These are phyloP conservation scores for Notarius lentiginosus DNA, from an alignment of 2,113 vertebrate species.

Conservation along the genomic window DNA sequence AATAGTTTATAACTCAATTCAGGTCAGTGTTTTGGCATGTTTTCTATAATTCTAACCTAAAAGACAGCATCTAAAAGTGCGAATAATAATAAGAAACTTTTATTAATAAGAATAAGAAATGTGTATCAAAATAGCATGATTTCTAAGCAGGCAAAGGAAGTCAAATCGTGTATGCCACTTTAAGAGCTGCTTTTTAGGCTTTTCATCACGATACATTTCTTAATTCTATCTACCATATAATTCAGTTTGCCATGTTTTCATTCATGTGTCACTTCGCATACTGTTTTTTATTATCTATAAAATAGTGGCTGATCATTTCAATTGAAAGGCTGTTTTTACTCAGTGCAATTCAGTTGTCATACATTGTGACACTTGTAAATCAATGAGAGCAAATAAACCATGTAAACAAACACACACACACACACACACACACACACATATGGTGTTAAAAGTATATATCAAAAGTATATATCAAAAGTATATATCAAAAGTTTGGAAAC, in stretches of 20 bases:
- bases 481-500: too few species aligned
- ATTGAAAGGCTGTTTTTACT: not conserved
- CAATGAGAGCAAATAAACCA: not conserved
- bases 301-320: not conserved
- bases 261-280: conserved; percentile 15
- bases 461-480: too few species aligned
- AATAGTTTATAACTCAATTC: not conserved
- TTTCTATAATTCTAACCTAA: conserved; percentile 29
- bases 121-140: conserved; percentile 37
- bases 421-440: too few species aligned
- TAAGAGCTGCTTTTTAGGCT: conserved; percentile 23
- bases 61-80: conserved; percentile 16
- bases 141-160: conserved; percentile 21
- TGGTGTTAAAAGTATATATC: too few species aligned
- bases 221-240: conserved; percentile 17
- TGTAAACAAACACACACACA: not conserved
- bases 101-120: conserved; percentile 23
- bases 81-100: conserved; percentile 14
- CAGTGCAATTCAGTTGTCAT: conserved; percentile 8
- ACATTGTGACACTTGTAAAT: not conserved
- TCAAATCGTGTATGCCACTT: conserved; percentile 43
- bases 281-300: not conserved
- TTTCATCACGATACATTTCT: conserved; percentile 37
- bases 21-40: conserved; percentile 16
- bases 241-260: conserved; percentile 7